Base-by-base conservation (phyloP, 2,888 invertebrate genomes). In the Anoplius nigerrimus region DNA sequence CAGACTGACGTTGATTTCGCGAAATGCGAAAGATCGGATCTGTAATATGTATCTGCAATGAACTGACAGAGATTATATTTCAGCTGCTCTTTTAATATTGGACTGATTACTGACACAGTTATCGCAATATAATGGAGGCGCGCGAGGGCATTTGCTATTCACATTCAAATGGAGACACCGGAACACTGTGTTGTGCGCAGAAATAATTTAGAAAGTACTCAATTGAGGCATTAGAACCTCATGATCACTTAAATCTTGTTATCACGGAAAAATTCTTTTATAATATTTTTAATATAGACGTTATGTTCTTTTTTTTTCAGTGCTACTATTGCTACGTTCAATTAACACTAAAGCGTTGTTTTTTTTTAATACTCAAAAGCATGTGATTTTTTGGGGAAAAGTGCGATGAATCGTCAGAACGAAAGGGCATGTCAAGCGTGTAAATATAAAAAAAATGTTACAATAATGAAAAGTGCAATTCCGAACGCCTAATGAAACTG, bases 391-490 rank as follows among this genome's bases (percentile, higher is more conserved):
- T 6, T 6, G 34, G 62, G 80, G 63, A 55, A 69, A 71, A 68
- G 66, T 71, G 72, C 57, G 71, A 72, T 66, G 62, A 62, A 59
- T 63, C 58, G 75, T 60, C 64, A 67, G 60, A 63, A 62, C 58
- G 55, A 67, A 66, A 60, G 56, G 46, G 45, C 56, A 57, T 46
- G 42, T 58, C 46, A 58, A 27, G 46, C 42, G 66, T 78, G 74
- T 79, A 80, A 69, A 78, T 72, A 34, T 34, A 11, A 34, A 71
- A 51, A 64, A 66, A 68, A 63, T 60, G 66, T 75, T 75, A 75
- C 70, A 78, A 81, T 79, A 73, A 82, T 66, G 34, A 75, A 79
- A 84, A 83, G 83, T 85, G 82, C 83, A 84, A 84, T 84, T 84
- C 75, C 73, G 75, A 77, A 78, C 75, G 82, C 78, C 82, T 83